phyloP scores from a whole-genome alignment of 2,888 invertebrate species.

The Rapana venosa region DNA sequence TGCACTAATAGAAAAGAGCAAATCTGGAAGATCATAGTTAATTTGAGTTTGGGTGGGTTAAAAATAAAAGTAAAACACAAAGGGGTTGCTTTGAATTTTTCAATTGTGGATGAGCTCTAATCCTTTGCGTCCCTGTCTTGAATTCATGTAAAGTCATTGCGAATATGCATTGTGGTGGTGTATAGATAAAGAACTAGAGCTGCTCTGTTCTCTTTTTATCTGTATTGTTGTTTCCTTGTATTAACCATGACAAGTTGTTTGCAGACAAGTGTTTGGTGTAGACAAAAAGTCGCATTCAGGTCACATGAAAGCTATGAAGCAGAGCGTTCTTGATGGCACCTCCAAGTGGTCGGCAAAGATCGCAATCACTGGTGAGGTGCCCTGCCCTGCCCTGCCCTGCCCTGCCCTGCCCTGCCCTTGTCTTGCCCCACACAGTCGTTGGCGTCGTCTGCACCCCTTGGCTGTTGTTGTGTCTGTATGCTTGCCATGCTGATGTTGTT shows the following conservation, averaged over 20 bases:
- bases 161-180: no score
- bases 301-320: slow-evolving; percentile 98
- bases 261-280: slow-evolving; percentile 96
- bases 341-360: slow-evolving; percentile 99
- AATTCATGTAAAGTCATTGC: background rate
- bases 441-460: background rate
- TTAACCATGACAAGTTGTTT: slow-evolving; percentile 37
- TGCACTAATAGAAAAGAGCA: no score
- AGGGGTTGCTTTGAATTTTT: no score
- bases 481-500: no score
- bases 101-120: no score
- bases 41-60: no score
- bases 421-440: background rate
- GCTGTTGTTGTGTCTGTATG: no score
- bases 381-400: background rate
- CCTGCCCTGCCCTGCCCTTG: background rate
- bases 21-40: no score
- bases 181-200: no score
- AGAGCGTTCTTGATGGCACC: slow-evolving; percentile 98
- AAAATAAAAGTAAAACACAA: no score
- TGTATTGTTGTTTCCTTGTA: background rate
- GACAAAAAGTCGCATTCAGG: slow-evolving; percentile 92
- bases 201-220: background rate
- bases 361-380: slow-evolving; percentile 97
- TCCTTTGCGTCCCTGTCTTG: no score